Base-by-base conservation (phyloP, 2,113 vertebrate species). In the Tragelaphus strepsiceros region DNA sequence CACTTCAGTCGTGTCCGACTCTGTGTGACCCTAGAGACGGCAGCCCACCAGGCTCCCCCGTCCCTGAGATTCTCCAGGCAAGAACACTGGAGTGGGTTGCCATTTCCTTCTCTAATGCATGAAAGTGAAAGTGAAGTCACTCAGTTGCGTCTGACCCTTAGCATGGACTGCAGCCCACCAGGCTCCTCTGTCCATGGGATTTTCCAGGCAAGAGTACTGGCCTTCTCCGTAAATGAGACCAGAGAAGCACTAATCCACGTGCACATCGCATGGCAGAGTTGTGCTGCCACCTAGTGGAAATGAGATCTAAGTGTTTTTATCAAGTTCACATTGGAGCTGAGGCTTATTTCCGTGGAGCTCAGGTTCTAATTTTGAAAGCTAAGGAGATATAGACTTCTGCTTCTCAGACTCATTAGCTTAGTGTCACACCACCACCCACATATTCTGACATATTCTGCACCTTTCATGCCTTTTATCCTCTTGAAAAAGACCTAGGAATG, bases 251-350 rank as follows among this genome's bases (percentile, higher is more conserved):
- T 46, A 54, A 53, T 58, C 59, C 30, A 16, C 4, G 24, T 19
- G 54, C 86, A 13, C 3, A 53, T 6, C 21, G 0, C 3, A 3
- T 74, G 35, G 30, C 51, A 39, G 86, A 22, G 26, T 53, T 89
- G 87, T 96, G 32, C 94, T 96, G 98, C 98, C 97, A 93, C 94
- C 97, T 98, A 96, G 78, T 98, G 97, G 96, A 43, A 7, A 3
- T 64, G 9, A 83, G 28, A 17, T 74, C 26, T 67, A 56, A 51
- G 51, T 88, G 35, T 53, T 97, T 90, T 81, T 7, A 35, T 13
- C 54, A 35, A 22, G 32, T 93, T 88, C 35, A 62, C 51, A 53
- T 81, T 54, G 9, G 80, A n/a, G 4, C 16, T 32, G 2, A 9
- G 2, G 9, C 1, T 83, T 46, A 22, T 80, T 87, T 91, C 24